Evolutionary conservation across 35 echinoderm and acorn worm species (phyloP).

Genomic region (Heliocidaris tuberculata): DNA sequence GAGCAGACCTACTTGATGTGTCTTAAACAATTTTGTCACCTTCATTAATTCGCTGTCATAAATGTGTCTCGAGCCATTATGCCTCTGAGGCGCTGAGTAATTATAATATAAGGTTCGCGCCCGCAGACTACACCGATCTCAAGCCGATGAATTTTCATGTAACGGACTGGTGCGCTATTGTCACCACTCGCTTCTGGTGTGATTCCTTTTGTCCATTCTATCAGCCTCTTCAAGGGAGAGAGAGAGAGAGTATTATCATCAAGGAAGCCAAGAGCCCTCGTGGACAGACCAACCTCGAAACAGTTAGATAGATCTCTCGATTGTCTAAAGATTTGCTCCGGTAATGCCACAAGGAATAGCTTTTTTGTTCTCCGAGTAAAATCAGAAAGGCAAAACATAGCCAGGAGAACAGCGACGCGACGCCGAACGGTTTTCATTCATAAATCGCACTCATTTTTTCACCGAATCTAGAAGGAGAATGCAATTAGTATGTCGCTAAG

Average conservation of each 20-base stretch:
- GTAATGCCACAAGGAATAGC: neutral
- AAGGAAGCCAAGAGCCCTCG: neutral
- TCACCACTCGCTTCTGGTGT: neutral
- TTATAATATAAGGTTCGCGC: neutral
- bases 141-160: neutral
- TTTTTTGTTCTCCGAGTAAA: neutral
- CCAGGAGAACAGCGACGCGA: neutral
- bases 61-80: too few species aligned
- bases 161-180: neutral
- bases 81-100: too few species aligned
- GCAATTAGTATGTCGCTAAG: neutral
- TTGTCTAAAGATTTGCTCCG: neutral
- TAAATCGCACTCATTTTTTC: neutral
- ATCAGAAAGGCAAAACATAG: neutral
- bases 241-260: neutral
- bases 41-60: too few species aligned
- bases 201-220: neutral
- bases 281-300: neutral
- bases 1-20: too few species aligned
- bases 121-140: neutral
- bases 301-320: neutral
- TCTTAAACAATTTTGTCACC: too few species aligned
- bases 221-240: neutral
- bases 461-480: neutral
- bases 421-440: neutral